Conservation (phyloP, 53 echinoderm and acorn worm genomes). For the Patiria pectinifera region DNA sequence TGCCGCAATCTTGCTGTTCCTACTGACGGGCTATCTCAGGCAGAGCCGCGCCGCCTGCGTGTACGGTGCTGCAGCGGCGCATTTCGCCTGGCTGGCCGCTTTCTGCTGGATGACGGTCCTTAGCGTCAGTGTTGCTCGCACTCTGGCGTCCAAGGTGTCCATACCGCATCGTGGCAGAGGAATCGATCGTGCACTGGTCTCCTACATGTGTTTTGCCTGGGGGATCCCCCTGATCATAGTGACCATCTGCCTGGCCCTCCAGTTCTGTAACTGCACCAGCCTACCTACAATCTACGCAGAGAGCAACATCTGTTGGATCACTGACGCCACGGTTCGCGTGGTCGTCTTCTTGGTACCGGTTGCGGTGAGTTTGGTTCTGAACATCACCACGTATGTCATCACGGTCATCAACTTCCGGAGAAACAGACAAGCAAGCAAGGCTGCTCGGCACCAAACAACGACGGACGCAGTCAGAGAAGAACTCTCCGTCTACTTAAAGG, state of each 20-base stretch:
- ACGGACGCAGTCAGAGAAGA: conserved; percentile 34
- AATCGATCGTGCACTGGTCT: background rate
- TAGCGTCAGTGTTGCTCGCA: conserved; percentile 30
- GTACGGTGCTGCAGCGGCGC: conserved; percentile 18
- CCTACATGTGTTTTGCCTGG: conserved; percentile 30
- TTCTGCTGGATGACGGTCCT: conserved; percentile 59
- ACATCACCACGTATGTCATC: conserved; percentile 3
- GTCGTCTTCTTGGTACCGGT: conserved; percentile 49
- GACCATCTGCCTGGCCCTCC: background rate
- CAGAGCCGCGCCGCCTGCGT: conserved; percentile 9
- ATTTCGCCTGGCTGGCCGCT: conserved; percentile 54
- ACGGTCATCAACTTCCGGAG: conserved; percentile 23
- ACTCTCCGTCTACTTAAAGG: conserved; percentile 52
- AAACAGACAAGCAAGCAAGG: background rate
- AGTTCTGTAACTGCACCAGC: conserved; percentile 18
- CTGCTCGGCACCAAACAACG: background rate
- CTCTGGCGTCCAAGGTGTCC: conserved; percentile 20
- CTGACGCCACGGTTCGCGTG: conserved; percentile 15
- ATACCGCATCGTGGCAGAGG: background rate
- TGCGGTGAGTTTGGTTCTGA: conserved; percentile 14
- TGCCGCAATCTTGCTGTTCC: background rate
- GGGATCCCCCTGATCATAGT: conserved; percentile 40
- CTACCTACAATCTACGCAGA: conserved; percentile 10
- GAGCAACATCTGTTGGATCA: conserved; percentile 47
- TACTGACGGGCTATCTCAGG: conserved; percentile 14